A percentile compares a stretch with the other conserved stretches of the same genome.
These are phyloP conservation scores for Microplitis deprimator DNA, from an alignment of 2,888 invertebrate species.

Conservation along the genomic window DNA sequence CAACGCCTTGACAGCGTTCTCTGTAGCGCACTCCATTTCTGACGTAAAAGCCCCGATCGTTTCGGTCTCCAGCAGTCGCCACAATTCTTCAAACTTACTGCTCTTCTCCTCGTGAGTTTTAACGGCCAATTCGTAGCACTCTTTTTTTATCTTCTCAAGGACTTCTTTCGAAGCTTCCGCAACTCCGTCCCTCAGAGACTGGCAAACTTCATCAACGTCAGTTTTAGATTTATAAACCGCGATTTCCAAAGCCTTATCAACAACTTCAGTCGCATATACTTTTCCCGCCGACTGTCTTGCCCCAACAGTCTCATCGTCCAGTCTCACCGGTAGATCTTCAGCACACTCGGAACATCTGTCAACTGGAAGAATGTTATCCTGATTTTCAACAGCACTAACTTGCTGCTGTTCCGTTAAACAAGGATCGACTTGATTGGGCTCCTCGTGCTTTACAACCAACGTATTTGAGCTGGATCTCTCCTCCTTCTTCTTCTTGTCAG, in stretches of 20 bases:
- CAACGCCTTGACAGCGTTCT: constrained; percentile 68
- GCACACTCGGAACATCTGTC: not conserved
- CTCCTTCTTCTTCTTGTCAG: constrained; percentile 57
- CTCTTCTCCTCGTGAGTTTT: constrained; percentile 57
- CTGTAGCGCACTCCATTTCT: constrained; percentile 67
- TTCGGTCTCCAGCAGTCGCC: constrained; percentile 60
- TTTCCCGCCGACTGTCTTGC: constrained; percentile 62
- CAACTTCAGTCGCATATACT: constrained; percentile 67
- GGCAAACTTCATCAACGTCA: constrained; percentile 68
- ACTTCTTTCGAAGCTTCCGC: constrained; percentile 66
- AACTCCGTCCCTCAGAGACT: constrained; percentile 64
- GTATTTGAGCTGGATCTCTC: constrained; percentile 31
- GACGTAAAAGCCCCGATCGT: constrained; percentile 63
- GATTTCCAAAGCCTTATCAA: constrained; percentile 68
- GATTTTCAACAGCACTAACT: not conserved
- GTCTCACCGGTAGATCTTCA: constrained; percentile 2
- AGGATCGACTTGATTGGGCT: no score
- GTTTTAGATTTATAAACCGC: constrained; percentile 70
- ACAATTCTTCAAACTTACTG: constrained; percentile 58
- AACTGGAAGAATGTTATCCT: not conserved
- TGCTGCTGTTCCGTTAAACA: not conserved
- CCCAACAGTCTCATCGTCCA: constrained; percentile 54
- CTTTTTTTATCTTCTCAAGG: constrained; percentile 63
- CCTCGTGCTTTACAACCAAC: no score
- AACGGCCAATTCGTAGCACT: constrained; percentile 62